A percentile compares a stretch with the other conserved stretches of the same genome.
Conservation (phyloP, 2,797 vertebrate species). For the Smutsia temminckii region DNA sequence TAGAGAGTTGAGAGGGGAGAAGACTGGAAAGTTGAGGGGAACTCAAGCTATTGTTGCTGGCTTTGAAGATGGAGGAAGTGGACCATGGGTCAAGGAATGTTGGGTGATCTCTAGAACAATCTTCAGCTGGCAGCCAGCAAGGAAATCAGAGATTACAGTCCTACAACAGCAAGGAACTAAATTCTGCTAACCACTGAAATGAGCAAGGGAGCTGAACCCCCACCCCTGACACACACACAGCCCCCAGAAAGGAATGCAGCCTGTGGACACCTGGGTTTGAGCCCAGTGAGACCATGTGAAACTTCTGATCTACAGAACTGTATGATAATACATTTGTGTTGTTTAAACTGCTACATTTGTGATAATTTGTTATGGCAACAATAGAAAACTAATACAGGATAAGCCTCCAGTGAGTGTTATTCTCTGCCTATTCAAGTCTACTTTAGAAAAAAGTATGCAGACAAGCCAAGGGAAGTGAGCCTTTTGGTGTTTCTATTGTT, state of each 20-base stretch:
- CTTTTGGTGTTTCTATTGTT: background rate
- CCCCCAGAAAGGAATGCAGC: background rate
- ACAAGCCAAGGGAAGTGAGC: background rate
- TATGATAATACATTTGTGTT: background rate
- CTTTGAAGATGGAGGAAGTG: constrained; percentile 13
- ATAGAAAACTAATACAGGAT: background rate
- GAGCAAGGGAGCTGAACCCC: background rate
- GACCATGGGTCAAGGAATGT: background rate
- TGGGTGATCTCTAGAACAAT: background rate
- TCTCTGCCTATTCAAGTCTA: background rate
- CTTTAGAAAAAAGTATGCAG: background rate
- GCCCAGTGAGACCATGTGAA: background rate
- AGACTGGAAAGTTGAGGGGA: background rate
- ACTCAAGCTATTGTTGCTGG: background rate
- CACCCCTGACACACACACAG: background rate
- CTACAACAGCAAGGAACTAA: background rate
- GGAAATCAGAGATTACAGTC: background rate
- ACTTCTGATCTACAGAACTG: background rate
- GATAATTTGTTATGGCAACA: background rate
- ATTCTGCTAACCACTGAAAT: background rate
- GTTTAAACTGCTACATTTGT: background rate
- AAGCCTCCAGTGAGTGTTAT: background rate
- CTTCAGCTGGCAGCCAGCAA: background rate
- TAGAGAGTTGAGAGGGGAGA: background rate
- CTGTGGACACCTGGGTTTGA: background rate